These are phyloP conservation scores for Leptopilina myrica DNA, from an alignment of 2,888 invertebrate genomes.

Conservation along the genomic window DNA sequence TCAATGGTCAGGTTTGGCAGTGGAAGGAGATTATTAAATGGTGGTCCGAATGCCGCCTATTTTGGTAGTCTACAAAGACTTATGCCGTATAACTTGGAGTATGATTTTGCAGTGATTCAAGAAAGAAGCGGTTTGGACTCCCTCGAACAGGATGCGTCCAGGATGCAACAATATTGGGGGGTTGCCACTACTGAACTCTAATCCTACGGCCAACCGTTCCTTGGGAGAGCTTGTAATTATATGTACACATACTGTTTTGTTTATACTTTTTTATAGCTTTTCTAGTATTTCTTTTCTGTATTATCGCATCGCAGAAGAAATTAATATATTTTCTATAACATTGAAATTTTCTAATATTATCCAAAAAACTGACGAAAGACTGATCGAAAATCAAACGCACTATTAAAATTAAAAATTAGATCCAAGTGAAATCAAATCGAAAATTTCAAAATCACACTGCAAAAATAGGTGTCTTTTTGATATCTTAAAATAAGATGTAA, in stretches of 20 bases:
- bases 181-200: constrained; percentile 91
- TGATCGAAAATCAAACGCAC: not conserved
- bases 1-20: constrained; percentile 80
- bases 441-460: not conserved
- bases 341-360: not conserved
- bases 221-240: no score
- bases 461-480: no score
- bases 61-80: constrained; percentile 90
- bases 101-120: constrained; percentile 90
- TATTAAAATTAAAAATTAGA: not conserved
- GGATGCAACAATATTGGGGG: constrained; percentile 95
- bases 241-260: no score
- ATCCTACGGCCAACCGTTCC: constrained; percentile 55
- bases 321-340: not conserved
- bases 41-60: constrained; percentile 91
- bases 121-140: constrained; percentile 87
- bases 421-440: not conserved
- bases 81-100: constrained; percentile 90
- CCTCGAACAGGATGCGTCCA: constrained; percentile 85
- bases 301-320: no score
- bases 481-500: no score
- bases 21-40: constrained; percentile 80
- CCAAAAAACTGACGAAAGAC: not conserved
- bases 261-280: not conserved
- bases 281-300: not conserved